Conservation (phyloP, 2,113 vertebrate genomes). For the Pristiophorus japonicus region DNA sequence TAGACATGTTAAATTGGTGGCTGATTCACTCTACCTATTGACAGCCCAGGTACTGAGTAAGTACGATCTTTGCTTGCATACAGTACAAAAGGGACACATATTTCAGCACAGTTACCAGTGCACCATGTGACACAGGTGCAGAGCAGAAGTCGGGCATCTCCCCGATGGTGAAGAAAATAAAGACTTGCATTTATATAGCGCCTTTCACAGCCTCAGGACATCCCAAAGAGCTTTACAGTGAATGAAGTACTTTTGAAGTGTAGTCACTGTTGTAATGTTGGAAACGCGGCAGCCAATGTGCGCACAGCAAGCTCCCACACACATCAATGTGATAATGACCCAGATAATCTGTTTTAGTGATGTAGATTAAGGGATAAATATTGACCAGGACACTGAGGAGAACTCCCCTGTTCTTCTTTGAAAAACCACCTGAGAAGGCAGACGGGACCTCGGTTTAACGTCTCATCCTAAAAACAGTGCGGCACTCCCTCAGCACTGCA, state of each 20-base stretch:
- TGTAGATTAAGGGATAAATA: neutral
- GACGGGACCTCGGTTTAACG: neutral
- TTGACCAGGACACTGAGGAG: neutral
- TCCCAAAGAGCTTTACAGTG: no score
- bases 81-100: neutral
- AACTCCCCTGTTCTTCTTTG: neutral
- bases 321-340: neutral
- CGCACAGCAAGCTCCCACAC: neutral
- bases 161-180: neutral
- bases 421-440: neutral
- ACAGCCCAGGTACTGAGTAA: neutral
- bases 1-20: neutral
- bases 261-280: neutral
- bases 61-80: neutral
- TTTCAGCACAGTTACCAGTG: neutral
- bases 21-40: neutral
- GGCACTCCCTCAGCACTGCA: neutral
- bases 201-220: neutral
- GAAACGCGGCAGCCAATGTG: neutral
- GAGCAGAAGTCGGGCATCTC: neutral
- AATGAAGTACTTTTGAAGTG: no score
- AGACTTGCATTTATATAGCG: neutral
- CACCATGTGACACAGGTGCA: neutral
- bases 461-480: neutral
- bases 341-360: neutral